Evolutionary conservation across 2,888 invertebrate genomes (phyloP).

Genomic region (Prosopocoilus inquinatus): DNA sequence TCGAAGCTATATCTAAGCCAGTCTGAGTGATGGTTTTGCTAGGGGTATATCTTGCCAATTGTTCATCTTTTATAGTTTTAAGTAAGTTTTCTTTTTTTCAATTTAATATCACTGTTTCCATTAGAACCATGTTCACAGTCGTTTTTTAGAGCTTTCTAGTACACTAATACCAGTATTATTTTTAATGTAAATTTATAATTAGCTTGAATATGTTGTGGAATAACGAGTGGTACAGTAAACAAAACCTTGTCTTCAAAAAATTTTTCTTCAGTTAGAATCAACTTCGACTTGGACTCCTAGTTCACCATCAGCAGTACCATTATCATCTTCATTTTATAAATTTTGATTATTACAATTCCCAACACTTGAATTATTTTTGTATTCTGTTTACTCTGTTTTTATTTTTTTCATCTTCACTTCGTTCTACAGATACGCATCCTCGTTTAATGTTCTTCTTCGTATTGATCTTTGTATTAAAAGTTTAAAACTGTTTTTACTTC

Average conservation of each 20-base stretch:
- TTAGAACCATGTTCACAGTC: constrained; percentile 83
- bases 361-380: constrained; percentile 28
- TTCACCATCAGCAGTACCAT: constrained; percentile 51
- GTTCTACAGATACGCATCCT: constrained; percentile 71
- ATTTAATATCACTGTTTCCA: constrained; percentile 69
- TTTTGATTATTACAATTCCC: constrained; percentile 29
- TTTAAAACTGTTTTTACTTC: constrained; percentile 91
- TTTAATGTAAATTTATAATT: constrained; percentile 93
- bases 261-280: constrained; percentile 80
- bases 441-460: constrained; percentile 87
- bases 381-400: constrained; percentile 57
- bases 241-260: constrained; percentile 83
- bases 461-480: constrained; percentile 95
- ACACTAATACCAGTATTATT: constrained; percentile 88
- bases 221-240: constrained; percentile 92
- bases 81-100: constrained; percentile 90
- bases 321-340: constrained; percentile 36
- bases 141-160: constrained; percentile 92
- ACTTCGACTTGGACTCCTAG: constrained; percentile 60
- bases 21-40: no score
- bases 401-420: constrained; percentile 57
- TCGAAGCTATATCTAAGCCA: no score
- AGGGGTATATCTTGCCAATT: no score
- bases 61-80: constrained; percentile 89
- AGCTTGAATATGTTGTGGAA: constrained; percentile 85